Base-by-base conservation (phyloP, 2,113 vertebrate genomes). In the Pteronura brasiliensis region DNA sequence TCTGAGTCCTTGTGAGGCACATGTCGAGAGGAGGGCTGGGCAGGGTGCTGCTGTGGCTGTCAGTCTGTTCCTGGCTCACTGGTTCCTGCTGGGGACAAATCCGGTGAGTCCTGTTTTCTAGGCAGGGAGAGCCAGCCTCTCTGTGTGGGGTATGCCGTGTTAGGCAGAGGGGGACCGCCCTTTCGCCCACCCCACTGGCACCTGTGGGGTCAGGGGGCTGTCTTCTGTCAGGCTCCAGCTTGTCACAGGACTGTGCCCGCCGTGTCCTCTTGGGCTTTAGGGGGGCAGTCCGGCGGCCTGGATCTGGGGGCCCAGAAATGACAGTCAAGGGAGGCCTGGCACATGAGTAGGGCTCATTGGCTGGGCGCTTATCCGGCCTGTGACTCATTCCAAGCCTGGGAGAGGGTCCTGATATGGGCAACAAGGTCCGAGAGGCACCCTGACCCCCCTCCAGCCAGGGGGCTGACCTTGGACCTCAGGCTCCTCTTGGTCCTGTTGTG, bases 241-340 rank as follows among this genome's bases (percentile, higher is more conserved):
- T 98, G 97, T 99, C 98, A 11, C 98, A 98, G 49, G 98, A 98
- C 96, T 99, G 98, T 4, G 98, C 98, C n/a, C 98, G 94, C 20
- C 98, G 97, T 6, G 98, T 98, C 90, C 98, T 96, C 97, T 98
- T 98, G 93, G 98, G 98, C 34, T 99, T 99, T 89, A 99, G 93
- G 4, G 98, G 98, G 8, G 98, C 98, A 4, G 96, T 94, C 44
- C 98, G 96, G 69, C 97, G 97, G 31, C 98, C 89, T 29, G 74
- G 65, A 39, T 98, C 98, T 2, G 97, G 83, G 47, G 96, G 90
- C 69, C 97, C 98, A 98, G 92, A 82, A 98, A 98, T 72, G 49
- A 96, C 47, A 98, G 79, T 52, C 52, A 67, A n/a, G 80, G 80
- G 15, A 55, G 57, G 42, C 55, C 84, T 83, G 61, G 55, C 69